Conservation (phyloP, 1,140 invertebrate species). For the Drosophila pseudoananassae region DNA sequence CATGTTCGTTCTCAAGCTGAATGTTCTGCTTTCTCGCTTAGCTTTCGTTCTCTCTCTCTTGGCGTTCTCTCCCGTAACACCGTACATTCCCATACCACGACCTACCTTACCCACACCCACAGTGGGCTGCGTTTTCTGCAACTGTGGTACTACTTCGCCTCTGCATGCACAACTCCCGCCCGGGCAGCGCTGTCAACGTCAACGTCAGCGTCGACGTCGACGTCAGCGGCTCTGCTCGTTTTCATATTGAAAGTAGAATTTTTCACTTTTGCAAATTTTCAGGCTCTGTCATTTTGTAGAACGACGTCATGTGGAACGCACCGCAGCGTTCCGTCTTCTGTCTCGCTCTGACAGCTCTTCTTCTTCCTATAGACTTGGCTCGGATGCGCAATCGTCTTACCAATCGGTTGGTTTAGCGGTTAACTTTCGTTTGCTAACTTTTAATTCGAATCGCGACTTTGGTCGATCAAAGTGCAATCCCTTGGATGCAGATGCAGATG, state of each 20-base stretch:
- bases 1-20: slow-evolving; percentile 10
- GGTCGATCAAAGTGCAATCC: slow-evolving; percentile 24
- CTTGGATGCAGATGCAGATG: slow-evolving; percentile 32
- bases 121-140: slow-evolving; percentile 60
- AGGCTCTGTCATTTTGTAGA: slow-evolving; percentile 74
- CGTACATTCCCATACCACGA: slow-evolving; percentile 75
- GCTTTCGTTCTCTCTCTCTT: slow-evolving; percentile 15
- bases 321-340: slow-evolving; percentile 26
- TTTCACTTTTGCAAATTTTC: slow-evolving; percentile 81
- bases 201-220: neutral
- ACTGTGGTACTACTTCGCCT: slow-evolving; percentile 5
- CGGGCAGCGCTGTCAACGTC: slow-evolving; percentile 23
- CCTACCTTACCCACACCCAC: slow-evolving; percentile 81
- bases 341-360: slow-evolving; percentile 4
- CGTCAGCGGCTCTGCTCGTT: slow-evolving; percentile 56
- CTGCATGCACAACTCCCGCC: slow-evolving; percentile 76
- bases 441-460: slow-evolving; percentile 10
- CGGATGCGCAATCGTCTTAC: slow-evolving; percentile 38
- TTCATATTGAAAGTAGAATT: slow-evolving; percentile 83
- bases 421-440: slow-evolving; percentile 47
- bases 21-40: slow-evolving; percentile 27
- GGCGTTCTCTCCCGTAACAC: slow-evolving; percentile 5
- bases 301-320: slow-evolving; percentile 82
- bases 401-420: slow-evolving; percentile 18
- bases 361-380: slow-evolving; percentile 15